These are phyloP conservation scores for Elephas maximus DNA, from an alignment of 2,113 vertebrate species.

Conservation along the genomic window DNA sequence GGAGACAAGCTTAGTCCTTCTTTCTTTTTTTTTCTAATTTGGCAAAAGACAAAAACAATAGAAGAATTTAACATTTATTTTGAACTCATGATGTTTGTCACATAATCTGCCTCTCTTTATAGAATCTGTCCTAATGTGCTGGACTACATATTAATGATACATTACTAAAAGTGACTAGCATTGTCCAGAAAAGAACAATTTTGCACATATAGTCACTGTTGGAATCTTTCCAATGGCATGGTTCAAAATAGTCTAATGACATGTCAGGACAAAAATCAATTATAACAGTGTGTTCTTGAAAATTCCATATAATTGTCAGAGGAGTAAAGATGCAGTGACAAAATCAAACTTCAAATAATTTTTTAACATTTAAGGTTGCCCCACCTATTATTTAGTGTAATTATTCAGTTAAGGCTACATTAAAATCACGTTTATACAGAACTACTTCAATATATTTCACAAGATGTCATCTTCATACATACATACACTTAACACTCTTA, in stretches of 20 bases:
- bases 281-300: not conserved
- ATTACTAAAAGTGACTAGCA: not conserved
- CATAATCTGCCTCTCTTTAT: not conserved
- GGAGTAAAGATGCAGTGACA: not conserved
- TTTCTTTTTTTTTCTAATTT: not conserved
- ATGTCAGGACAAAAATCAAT: not conserved
- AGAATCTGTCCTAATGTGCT: not conserved
- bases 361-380: not conserved
- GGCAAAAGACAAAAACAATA: not conserved
- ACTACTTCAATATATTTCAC: not conserved
- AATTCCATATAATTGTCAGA: not conserved
- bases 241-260: not conserved
- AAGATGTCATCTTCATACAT: not conserved
- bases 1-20: not conserved
- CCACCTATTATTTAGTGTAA: not conserved
- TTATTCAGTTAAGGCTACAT: not conserved
- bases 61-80: conserved; percentile 20
- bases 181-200: not conserved
- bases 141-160: not conserved
- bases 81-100: not conserved
- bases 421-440: not conserved
- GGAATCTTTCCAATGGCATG: not conserved
- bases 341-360: not conserved
- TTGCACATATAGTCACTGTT: not conserved
- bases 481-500: not conserved